These are phyloP conservation scores for Leptopterna dolabrata DNA, from an alignment of 2,888 invertebrate genomes.

Conservation along the genomic window DNA sequence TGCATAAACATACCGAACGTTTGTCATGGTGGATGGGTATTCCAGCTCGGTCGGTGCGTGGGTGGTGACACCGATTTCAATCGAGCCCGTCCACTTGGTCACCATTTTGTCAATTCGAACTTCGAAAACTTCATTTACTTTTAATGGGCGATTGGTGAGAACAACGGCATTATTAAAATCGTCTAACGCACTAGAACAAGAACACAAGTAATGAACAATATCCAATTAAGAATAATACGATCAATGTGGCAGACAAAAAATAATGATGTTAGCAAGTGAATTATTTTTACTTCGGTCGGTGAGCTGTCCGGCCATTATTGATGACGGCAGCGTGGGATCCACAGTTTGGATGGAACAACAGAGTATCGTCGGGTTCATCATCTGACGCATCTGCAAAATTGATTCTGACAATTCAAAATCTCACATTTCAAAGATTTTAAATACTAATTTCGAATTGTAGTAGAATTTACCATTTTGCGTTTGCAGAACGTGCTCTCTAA, in stretches of 20 bases:
- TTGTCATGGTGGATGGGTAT: constrained; percentile 95
- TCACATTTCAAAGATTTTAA: too few relatives aligned
- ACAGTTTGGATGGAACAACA: constrained; percentile 91
- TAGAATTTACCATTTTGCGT: constrained; percentile 52
- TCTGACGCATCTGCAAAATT: constrained; percentile 63
- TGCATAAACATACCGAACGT: constrained; percentile 71
- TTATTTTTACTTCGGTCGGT: constrained; percentile 82
- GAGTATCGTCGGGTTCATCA: constrained; percentile 73
- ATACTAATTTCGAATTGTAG: background rate
- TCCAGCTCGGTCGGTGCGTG: constrained; percentile 88
- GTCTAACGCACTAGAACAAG: constrained; percentile 78
- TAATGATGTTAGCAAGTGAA: too few relatives aligned
- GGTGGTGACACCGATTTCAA: constrained; percentile 93
- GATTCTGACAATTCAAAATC: too few relatives aligned
- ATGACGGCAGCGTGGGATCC: constrained; percentile 93
- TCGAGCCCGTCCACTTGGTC: constrained; percentile 90
- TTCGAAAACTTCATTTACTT: constrained; percentile 91
- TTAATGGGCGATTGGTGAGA: constrained; percentile 85
- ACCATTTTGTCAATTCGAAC: constrained; percentile 90
- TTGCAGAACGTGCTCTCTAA: constrained; percentile 67
- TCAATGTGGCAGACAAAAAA: too few relatives aligned
- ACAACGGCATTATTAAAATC: constrained; percentile 96
- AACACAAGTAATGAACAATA: too few relatives aligned
- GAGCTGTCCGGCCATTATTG: constrained; percentile 89
- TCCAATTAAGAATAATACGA: too few relatives aligned